Conservation (phyloP, 2,888 invertebrate genomes). For the Metallyticus violacea region DNA sequence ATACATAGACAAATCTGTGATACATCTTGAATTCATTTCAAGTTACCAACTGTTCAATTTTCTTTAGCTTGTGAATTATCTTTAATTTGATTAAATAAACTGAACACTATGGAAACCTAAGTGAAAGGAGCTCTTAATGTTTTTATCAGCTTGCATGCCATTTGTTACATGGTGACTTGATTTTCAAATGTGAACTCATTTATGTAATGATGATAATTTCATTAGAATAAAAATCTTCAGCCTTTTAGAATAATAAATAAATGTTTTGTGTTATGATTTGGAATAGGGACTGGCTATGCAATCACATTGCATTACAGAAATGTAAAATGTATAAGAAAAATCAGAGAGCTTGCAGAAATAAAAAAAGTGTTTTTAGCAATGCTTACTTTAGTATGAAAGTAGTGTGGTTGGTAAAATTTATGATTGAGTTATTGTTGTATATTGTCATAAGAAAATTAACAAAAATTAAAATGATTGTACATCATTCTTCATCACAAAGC, state of each 20-base stretch:
- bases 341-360: too few relatives aligned
- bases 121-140: not conserved
- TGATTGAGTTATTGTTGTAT: too few relatives aligned
- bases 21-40: not conserved
- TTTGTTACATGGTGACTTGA: not conserved
- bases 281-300: not conserved
- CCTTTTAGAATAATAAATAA: not conserved
- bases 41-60: not conserved
- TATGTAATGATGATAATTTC: not conserved
- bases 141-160: not conserved
- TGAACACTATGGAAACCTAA: not conserved
- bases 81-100: not conserved
- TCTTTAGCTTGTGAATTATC: not conserved
- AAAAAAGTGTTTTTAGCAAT: too few relatives aligned
- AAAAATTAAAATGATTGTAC: too few relatives aligned
- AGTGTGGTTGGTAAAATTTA: too few relatives aligned
- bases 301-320: not conserved
- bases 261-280: too few relatives aligned
- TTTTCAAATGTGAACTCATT: not conserved
- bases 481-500: too few relatives aligned
- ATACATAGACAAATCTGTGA: not conserved
- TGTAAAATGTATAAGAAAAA: not conserved
- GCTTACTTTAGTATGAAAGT: too few relatives aligned
- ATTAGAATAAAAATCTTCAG: not conserved
- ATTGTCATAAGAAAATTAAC: too few relatives aligned